A percentile compares a stretch with the other conserved stretches of the same genome.
Evolutionary conservation across 1,140 invertebrate genomes (phyloP).

Genomic region (Eupeodes corollae): DNA sequence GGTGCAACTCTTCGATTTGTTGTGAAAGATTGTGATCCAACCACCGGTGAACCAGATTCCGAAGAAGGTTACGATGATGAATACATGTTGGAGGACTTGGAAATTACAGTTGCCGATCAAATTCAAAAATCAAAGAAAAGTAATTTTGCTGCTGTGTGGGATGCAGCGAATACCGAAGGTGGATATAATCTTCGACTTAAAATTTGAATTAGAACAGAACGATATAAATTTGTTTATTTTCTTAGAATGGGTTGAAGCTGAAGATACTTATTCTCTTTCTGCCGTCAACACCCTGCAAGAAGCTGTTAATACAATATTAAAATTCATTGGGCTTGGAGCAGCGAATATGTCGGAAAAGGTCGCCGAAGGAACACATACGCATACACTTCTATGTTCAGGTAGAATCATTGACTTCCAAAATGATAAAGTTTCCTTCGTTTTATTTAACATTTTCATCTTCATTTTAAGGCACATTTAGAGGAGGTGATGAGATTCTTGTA

Average conservation of each 20-base stretch:
- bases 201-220: background rate
- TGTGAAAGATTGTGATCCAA: constrained; percentile 93
- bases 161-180: constrained; percentile 42
- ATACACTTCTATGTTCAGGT: constrained; percentile 70
- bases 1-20: constrained; percentile 84
- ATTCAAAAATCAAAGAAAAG: constrained; percentile 73
- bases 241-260: constrained; percentile 56
- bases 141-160: constrained; percentile 68
- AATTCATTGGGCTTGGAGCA: constrained; percentile 79
- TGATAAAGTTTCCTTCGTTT: too few relatives aligned
- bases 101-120: constrained; percentile 81
- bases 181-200: background rate
- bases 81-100: constrained; percentile 84
- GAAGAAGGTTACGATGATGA: constrained; percentile 68
- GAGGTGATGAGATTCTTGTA: constrained; percentile 80
- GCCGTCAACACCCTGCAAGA: constrained; percentile 69
- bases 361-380: constrained; percentile 68
- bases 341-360: constrained; percentile 78
- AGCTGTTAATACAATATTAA: constrained; percentile 76
- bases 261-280: constrained; percentile 83
- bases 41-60: constrained; percentile 83
- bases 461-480: constrained; percentile 64
- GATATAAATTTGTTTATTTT: background rate
- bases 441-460: background rate
- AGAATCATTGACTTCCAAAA: constrained; percentile 7